These are phyloP conservation scores for Drosophila ironensis DNA, from an alignment of 1,140 invertebrate genomes.

Conservation along the genomic window DNA sequence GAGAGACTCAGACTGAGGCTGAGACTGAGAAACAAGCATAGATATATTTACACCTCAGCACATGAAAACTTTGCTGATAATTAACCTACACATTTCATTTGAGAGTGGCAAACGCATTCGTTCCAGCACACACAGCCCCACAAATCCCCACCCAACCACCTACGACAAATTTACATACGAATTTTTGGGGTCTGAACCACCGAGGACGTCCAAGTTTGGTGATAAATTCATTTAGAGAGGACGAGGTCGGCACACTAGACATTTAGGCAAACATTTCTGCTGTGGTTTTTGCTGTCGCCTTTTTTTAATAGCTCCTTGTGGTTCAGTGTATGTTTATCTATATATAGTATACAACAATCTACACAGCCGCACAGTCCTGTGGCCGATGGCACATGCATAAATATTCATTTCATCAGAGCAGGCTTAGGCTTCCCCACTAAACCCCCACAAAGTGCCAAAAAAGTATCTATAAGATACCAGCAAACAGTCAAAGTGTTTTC, in stretches of 20 bases:
- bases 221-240: conserved; percentile 71
- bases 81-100: conserved; percentile 65
- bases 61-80: conserved; percentile 65
- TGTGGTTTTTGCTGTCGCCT: conserved; percentile 11
- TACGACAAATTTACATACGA: conserved; percentile 38
- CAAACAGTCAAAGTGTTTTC: conserved; percentile 22
- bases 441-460: conserved; percentile 33
- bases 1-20: too few species aligned
- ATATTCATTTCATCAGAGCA: conserved; percentile 19
- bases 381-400: conserved; percentile 15
- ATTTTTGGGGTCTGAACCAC: conserved; percentile 35
- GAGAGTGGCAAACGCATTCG: conserved; percentile 24
- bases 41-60: conserved; percentile 31
- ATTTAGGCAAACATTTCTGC: conserved; percentile 60
- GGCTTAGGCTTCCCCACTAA: conserved; percentile 5
- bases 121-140: neutral
- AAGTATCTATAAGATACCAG: conserved; percentile 7
- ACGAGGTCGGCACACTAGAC: conserved; percentile 56
- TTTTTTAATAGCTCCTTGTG: conserved; percentile 13
- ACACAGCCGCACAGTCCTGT: neutral
- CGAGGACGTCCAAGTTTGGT: conserved; percentile 37
- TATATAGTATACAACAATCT: neutral
- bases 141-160: neutral
- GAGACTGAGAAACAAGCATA: conserved; percentile 32
- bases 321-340: neutral